Base-by-base conservation (phyloP, 2,888 invertebrate species). In the Elegia similella region DNA sequence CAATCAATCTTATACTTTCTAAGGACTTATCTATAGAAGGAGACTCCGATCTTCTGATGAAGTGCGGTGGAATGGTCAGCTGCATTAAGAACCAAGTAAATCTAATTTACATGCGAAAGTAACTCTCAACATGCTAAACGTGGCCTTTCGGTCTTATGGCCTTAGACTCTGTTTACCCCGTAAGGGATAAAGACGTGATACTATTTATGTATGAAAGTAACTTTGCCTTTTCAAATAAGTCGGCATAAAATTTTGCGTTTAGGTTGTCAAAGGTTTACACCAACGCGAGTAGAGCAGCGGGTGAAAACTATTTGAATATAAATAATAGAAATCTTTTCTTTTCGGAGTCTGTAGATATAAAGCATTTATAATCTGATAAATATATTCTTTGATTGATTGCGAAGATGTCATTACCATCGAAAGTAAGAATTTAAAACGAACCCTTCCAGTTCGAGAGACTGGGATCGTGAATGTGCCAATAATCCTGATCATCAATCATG, bases 401-500 rank as follows among this genome's bases (percentile, higher is more conserved):
- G 15, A 50, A 50, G 50, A 50, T 34, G 50, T 50, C 50, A 50
- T 50, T 50, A 50, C 50, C 50, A 50, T 50, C 34, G 34, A 17
- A 34, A 50, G 34, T 34, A 50, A 16, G 34, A 38, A 34, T 34
- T 50, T n/a, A 13, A 16, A 50, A 50, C 16, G 50, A 50, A 50
- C 50, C 50, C 50, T 50, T 50, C 50, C 50, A 34, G 23, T 23
- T 5, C 23, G 5, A 23, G 15, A 34, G 50, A 50, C 16, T 17
- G 16, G 34, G 16, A 50, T 50, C 34, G 47, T 47, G 30, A 47
- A 47, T 13, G 32, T 55, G 48, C 42, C 47, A 48, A 56, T 56
- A 42, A 42, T 47, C 13, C 42, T 29, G 8, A 32, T 70, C 79
- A 90, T 90, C 90, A 80, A 90, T 90, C 90, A 87, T 76, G 67